Base-by-base conservation (phyloP, 2,113 vertebrate genomes). In the Labrus mixtus region DNA sequence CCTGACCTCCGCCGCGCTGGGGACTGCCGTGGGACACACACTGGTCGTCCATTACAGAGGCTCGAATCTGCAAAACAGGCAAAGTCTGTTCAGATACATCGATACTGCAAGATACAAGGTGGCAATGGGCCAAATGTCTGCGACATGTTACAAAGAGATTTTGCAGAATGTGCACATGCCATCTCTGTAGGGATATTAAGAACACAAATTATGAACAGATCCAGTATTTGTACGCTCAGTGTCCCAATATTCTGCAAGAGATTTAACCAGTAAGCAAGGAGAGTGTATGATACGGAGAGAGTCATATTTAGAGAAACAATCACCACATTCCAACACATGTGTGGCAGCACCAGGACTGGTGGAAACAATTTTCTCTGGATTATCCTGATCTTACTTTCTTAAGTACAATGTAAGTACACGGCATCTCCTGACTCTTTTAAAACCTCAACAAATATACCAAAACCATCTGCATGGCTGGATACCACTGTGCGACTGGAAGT, bases 21-120 rank as follows among this genome's bases (percentile, higher is more conserved):
- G 92, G 89, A 39, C 81, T 90, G 87, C 95, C 92, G 10, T 80
- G 86, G 66, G 94, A 93, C 65, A 91, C 91, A 29, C 70, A 93
- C 87, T 91, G 95, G 53, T 98, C 97, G 22, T 97, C 97, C 97
- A 99, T 99, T 12, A 75, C 65, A 84, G 88, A 22, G 78, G 81
- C 50, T 68, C n/a, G 59, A 16, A 61, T 51, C 86, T 90, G 79
- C 23, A n/a, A 51, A 81, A 54, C 10, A 20, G 39, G 48, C 54
- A 1, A 8, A 8, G 12, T 37, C 0, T 23, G 51, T 63, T 74
- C 37, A 37, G 50, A 53, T 20, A 56, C n/a, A 51, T 11, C 62
- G 53, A 54, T 4, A 54, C 15, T 48, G 36, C 6, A 48, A 20
- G 2, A 51, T 66, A 29, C 9, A 50, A 10, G n/a, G 5, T 9